Percentiles rank a stretch among this genome's conserved stretches.
phyloP scores from a whole-genome alignment of 2,797 vertebrate genomes.

The Bradypus variegatus region DNA sequence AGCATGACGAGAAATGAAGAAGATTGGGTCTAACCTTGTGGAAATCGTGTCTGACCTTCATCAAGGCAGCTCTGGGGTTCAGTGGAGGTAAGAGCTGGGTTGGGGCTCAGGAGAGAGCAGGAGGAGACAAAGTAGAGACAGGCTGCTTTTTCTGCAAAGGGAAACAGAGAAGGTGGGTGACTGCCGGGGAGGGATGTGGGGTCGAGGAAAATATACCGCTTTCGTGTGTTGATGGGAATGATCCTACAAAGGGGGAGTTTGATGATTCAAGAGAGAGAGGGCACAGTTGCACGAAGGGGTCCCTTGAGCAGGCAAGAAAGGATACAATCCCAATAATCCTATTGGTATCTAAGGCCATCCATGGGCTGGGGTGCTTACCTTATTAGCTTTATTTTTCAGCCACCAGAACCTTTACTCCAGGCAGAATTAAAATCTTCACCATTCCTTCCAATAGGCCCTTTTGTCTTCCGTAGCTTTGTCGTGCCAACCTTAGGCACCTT shows the following conservation, averaged over 20 bases:
- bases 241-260: background rate
- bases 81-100: background rate
- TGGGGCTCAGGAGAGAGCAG: background rate
- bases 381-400: background rate
- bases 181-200: background rate
- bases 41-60: background rate
- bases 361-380: background rate
- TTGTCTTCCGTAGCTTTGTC: background rate
- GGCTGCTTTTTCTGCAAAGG: background rate
- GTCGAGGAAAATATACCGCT: background rate
- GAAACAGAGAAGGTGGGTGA: background rate
- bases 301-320: background rate
- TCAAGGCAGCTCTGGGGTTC: background rate
- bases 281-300: background rate
- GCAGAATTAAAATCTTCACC: background rate
- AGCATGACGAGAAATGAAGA: background rate
- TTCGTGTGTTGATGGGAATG: no score
- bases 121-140: background rate
- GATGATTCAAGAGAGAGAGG: background rate
- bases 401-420: background rate
- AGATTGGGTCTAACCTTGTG: background rate
- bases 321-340: background rate
- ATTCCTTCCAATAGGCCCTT: background rate
- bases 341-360: background rate
- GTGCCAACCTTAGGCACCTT: background rate